Base-by-base conservation (phyloP, 2,888 invertebrate species). In the Oeneis ivallda region DNA sequence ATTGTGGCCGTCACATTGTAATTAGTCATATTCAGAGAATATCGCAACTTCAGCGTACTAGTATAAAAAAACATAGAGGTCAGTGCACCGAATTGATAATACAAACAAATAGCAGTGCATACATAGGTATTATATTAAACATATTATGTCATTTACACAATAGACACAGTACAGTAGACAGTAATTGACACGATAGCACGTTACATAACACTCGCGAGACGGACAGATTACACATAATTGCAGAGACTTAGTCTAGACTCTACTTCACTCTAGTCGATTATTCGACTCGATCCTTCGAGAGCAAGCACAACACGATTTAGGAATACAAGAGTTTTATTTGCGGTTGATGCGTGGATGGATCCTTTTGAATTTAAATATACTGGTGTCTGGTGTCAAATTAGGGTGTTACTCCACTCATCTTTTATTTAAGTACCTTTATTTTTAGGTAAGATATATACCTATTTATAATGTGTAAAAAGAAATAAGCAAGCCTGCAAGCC, bases 121-220 rank as follows among this genome's bases (percentile, higher is more conserved):
- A 65, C 57, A 78, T n/a, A n/a, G n/a, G n/a, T n/a, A n/a, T n/a
- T n/a, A n/a, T n/a, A n/a, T n/a, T 72, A 77, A 71, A 74, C 66
- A 76, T 70, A 63, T 57, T 26, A 70, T 7, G 37, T 37, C 26
- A 37, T 7, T 66, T 72, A 45, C 45, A 76, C 66, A 76, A 76
- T 67, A 72, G 68, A 76, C 70, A 74, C 72, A 75, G 64, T 73
- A 60, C 32, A 59, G 45, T 65, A 81, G 72, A 81, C 71, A 72
- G 26, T 88, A 89, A 89, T 89, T 89, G 89, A 89, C 89, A 80
- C 77, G 70, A 79, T 82, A 87, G 84, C 86, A 84, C 80, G 76
- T 79, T 74, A 72, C 76, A 70, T 68, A 74, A 77, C 68, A 77
- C 76, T 67, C 67, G 77, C 75, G 72, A 83, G 82, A 86, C 82